These are phyloP conservation scores for Heptranchias perlo DNA, from an alignment of 2,113 vertebrate genomes.

Conservation along the genomic window DNA sequence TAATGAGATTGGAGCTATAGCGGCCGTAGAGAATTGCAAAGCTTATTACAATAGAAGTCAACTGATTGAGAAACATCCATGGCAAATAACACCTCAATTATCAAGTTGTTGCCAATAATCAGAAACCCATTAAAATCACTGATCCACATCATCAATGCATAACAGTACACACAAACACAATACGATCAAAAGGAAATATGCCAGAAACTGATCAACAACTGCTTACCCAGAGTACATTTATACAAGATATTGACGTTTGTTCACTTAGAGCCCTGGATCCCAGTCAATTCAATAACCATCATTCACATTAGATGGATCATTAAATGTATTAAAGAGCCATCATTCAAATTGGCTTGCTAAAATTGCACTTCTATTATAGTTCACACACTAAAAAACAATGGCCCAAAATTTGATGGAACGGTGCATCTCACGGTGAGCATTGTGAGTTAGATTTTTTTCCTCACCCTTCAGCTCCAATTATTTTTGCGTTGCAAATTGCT, in stretches of 20 bases:
- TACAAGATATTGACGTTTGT: background rate
- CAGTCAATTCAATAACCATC: background rate
- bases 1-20: background rate
- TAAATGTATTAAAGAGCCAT: constrained; percentile 19
- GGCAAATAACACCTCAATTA: constrained; percentile 26
- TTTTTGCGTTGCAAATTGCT: background rate
- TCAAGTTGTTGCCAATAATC: constrained; percentile 23
- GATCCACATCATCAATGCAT: background rate
- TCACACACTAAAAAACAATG: background rate
- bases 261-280: background rate
- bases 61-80: constrained; percentile 15
- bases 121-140: constrained; percentile 32
- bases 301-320: background rate
- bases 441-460: background rate
- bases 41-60: constrained; percentile 14
- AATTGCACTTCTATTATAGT: background rate
- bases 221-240: background rate
- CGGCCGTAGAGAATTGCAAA: background rate
- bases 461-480: background rate
- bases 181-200: constrained; percentile 1
- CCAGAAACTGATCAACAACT: constrained; percentile 6
- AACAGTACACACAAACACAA: background rate
- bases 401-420: background rate
- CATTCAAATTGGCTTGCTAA: background rate
- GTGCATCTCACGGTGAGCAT: background rate